Evolutionary conservation across 2,113 vertebrate genomes (phyloP), one percentile per base, ranked within the genome.

Genomic region (Xenopus laevis): DNA sequence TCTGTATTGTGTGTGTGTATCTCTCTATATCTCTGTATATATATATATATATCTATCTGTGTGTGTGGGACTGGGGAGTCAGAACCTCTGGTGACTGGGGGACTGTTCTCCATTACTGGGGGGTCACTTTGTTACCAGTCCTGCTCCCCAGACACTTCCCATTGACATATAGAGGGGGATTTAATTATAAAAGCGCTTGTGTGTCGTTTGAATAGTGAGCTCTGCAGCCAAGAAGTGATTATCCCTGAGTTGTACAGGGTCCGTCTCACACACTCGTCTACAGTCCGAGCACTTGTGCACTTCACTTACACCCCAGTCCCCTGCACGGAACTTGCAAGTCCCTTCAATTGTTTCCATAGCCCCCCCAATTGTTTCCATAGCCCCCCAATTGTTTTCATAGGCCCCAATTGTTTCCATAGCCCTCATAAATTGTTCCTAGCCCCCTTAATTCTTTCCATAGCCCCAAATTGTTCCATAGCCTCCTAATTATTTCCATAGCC

Each of bases 281-380:
- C n/a, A n/a, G 23, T 27, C 23, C 68, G 8, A 6, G 77, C 33
- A 40, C 33, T 40, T 40, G 1, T 40, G 33, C 33, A 40, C 33
- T 83, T 87, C 81, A 89, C 84, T 86, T 87, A 85, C 83, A 82
- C 83, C 72, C 79, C 81, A 80, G 79, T 82, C 70, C 79, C 67
- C 84, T 83, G 10, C 72, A 72, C 66, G 23, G 23, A 27, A 27
- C 23, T 2, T 2, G 15, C 47, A 4, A 13, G 50, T 46, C 45
- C n/a, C 21, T n/a, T n/a, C n/a, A n/a, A n/a, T n/a, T n/a, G n/a
- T 78, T 79, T 71, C 47, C 23, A 27, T 27, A 2, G 23, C 23
- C 23, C 23, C 80, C 53, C n/a, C n/a, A n/a, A n/a, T n/a, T n/a
- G n/a, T 78, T 79, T 71, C 47, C 23, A 27, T 27, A 2, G 23